Evolutionary conservation across 1,140 invertebrate species (phyloP).

Genomic region (Penaeus indicus): DNA sequence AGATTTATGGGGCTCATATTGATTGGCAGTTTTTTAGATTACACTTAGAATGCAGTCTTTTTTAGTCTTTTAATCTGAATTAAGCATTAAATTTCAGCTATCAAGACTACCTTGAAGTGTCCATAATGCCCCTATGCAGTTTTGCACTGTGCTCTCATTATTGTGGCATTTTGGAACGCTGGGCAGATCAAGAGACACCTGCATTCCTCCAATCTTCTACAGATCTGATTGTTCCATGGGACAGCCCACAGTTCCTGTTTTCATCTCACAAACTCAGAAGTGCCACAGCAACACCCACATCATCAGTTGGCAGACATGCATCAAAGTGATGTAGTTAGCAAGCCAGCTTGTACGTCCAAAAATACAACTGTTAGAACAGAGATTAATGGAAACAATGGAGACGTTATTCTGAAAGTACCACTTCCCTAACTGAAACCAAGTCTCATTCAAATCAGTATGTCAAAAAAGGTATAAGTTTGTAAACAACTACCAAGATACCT

Average conservation of each 20-base stretch:
- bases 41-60: background rate
- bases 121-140: conserved; percentile 65
- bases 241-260: conserved; percentile 44
- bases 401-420: conserved; percentile 61
- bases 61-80: too few relatives aligned
- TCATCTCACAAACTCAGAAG: conserved; percentile 41
- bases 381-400: conserved; percentile 55
- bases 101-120: conserved; percentile 66
- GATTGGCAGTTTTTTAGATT: too few relatives aligned
- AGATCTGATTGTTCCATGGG: conserved; percentile 57
- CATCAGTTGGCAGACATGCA: conserved; percentile 7
- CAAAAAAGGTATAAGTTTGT: conserved; percentile 58
- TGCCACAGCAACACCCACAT: conserved; percentile 12
- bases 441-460: background rate
- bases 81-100: conserved; percentile 44
- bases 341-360: conserved; percentile 21
- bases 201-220: conserved; percentile 47
- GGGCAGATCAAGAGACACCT: conserved; percentile 42
- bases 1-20: too few relatives aligned
- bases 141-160: conserved; percentile 65
- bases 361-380: conserved; percentile 22
- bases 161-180: conserved; percentile 64
- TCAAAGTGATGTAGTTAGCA: conserved; percentile 3
- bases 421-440: conserved; percentile 55
- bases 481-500: conserved; percentile 51